Evolutionary conservation across 2,113 vertebrate genomes (phyloP).

Genomic region (Fulmarus glacialis): DNA sequence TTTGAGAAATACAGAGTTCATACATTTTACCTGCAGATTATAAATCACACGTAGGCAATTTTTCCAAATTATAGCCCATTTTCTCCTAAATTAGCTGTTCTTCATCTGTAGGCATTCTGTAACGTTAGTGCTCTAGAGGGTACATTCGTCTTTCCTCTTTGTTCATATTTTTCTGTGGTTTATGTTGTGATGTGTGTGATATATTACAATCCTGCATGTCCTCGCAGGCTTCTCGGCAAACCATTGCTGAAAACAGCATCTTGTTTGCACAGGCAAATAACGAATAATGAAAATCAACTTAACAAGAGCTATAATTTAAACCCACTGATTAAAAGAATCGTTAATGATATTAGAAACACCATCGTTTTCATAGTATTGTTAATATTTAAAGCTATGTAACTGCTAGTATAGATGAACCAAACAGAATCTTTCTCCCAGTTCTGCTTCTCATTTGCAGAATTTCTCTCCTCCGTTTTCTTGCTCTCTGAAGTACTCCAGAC

Average conservation of each 20-base stretch:
- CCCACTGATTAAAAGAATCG: not conserved
- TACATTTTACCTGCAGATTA: not conserved
- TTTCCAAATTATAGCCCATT: not conserved
- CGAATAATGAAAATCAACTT: slow-evolving; percentile 16
- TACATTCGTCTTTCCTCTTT: not conserved
- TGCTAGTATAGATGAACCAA: not conserved
- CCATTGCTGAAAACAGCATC: not conserved
- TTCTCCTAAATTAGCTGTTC: not conserved
- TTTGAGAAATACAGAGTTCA: not conserved
- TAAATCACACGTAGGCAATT: not conserved
- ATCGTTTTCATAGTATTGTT: not conserved
- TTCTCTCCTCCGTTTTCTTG: not conserved
- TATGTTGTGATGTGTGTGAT: not conserved
- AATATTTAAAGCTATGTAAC: not conserved
- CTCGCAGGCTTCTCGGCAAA: not conserved
- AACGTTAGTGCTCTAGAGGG: not conserved
- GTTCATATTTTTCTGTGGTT: not conserved
- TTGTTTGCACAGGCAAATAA: not conserved
- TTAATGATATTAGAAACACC: not conserved
- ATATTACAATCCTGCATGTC: not conserved
- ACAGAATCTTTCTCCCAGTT: not conserved
- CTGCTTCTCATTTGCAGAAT: not conserved
- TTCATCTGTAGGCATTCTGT: not conserved
- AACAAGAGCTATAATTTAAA: not conserved
- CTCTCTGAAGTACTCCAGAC: not conserved